A percentile compares a stretch with the other conserved stretches of the same genome.
phyloP scores from a whole-genome alignment of 2,797 vertebrate genomes.

The Margarornis squamiger region DNA sequence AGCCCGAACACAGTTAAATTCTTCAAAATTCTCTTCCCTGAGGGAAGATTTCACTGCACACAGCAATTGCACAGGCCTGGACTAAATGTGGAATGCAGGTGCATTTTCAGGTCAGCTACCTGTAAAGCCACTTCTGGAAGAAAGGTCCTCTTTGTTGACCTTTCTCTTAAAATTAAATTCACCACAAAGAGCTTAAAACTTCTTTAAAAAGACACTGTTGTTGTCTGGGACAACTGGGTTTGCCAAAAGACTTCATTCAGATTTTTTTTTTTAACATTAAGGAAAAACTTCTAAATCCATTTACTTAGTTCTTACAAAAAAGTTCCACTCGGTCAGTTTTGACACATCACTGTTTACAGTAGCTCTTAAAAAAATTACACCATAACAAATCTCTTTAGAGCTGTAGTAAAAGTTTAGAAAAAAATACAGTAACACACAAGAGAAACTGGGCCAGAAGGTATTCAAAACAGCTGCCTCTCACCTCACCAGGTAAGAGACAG shows the following conservation, averaged over 20 bases:
- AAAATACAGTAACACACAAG: background rate
- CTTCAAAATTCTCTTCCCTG: background rate
- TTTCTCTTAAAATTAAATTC: background rate
- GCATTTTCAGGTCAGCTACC: constrained; percentile 1
- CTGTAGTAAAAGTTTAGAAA: background rate
- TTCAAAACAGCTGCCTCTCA: background rate
- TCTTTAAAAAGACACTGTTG: background rate
- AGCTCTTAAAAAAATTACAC: background rate
- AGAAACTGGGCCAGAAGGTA: background rate
- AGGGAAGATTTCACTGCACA: constrained; percentile 17
- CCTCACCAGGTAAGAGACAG: background rate
- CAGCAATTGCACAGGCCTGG: constrained; percentile 13
- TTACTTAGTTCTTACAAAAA: background rate
- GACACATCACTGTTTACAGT: background rate
- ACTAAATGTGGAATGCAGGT: constrained; percentile 13
- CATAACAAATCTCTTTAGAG: background rate
- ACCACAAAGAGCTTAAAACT: background rate
- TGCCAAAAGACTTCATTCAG: background rate
- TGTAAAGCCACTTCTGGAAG: background rate
- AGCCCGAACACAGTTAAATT: background rate
- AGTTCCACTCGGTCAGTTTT: background rate
- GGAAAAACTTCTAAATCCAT: background rate
- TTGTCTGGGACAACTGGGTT: background rate
- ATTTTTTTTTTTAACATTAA: background rate
- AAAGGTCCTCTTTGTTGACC: background rate